A percentile compares a stretch with the other conserved stretches of the same genome.
phyloP scores from a whole-genome alignment of 2,797 vertebrate genomes.

The Oreochromis mossambicus region DNA sequence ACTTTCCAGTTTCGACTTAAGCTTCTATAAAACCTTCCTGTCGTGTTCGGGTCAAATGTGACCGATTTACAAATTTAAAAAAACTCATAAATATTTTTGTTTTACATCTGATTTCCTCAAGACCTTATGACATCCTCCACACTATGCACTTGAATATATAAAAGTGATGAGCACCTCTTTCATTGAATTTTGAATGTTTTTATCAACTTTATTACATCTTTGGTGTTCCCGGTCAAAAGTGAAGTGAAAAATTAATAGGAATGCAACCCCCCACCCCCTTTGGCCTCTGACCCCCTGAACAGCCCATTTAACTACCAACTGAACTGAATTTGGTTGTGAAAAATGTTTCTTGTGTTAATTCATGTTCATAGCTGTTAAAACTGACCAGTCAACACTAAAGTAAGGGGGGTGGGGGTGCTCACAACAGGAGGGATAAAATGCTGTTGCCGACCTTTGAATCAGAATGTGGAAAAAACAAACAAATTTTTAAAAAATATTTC shows the following conservation, averaged over 20 bases:
- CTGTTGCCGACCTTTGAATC: not conserved
- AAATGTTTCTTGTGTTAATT: not conserved
- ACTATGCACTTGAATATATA: not conserved
- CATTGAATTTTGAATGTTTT: not conserved
- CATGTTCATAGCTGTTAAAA: not conserved
- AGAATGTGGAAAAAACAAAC: not conserved
- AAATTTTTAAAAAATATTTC: not conserved
- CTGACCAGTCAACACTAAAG: not conserved
- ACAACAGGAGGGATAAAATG: not conserved
- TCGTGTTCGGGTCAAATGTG: not conserved
- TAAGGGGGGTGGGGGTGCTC: not conserved
- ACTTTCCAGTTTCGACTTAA: not conserved
- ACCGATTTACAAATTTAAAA: fast-evolving
- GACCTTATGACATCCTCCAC: not conserved
- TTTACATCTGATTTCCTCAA: not conserved
- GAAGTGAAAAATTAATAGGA: not conserved
- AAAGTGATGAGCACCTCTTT: not conserved
- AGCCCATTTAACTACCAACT: not conserved
- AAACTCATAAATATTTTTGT: not conserved
- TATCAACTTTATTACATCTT: not conserved
- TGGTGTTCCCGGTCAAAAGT: not conserved
- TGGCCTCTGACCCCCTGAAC: not conserved
- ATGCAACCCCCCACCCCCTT: not conserved
- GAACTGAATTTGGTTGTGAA: not conserved
- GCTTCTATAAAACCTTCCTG: not conserved